Percentiles rank a stretch among this genome's conserved stretches.
These are phyloP conservation scores for Porites lutea DNA, from an alignment of 64 coral and sea anemone genomes.

Conservation along the genomic window DNA sequence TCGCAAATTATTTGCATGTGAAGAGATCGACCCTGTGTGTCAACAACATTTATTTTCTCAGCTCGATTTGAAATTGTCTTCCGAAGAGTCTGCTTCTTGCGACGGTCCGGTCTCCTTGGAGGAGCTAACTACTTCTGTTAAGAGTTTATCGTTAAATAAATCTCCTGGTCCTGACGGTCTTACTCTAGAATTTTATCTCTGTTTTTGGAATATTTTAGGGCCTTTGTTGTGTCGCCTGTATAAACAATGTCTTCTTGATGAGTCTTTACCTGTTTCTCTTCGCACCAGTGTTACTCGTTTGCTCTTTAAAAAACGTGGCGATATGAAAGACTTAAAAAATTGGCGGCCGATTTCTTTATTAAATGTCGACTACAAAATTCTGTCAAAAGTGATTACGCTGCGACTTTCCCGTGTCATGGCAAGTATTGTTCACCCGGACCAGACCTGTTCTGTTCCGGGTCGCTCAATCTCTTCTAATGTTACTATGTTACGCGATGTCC, in stretches of 20 bases:
- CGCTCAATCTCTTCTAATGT: not conserved
- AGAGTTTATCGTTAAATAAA: not conserved
- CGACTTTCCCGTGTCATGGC: not conserved
- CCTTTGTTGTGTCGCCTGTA: not conserved
- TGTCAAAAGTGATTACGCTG: not conserved
- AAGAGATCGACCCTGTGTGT: not conserved
- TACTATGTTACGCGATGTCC: not conserved
- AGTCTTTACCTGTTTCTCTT: too few relatives aligned
- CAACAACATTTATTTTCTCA: not conserved
- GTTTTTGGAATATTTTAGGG: slow-evolving; percentile 15
- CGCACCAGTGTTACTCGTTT: slow-evolving; percentile 5
- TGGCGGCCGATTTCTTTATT: slow-evolving; percentile 27
- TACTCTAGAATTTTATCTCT: slow-evolving; percentile 28
- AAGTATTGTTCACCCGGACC: not conserved
- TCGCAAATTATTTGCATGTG: not conserved
- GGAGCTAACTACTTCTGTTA: slow-evolving; percentile 9
- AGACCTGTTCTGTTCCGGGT: slow-evolving; percentile 14
- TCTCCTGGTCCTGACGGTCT: slow-evolving; percentile 43
- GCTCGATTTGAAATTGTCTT: not conserved
- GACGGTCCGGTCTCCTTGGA: not conserved
- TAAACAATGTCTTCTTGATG: not conserved
- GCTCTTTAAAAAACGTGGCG: slow-evolving; percentile 18
- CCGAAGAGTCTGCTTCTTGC: not conserved
- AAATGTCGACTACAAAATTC: slow-evolving; percentile 37
- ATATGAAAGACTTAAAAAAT: slow-evolving; percentile 2